These are phyloP conservation scores for Forbesichthys agassizii DNA, from an alignment of 2,113 vertebrate genomes.

Conservation along the genomic window DNA sequence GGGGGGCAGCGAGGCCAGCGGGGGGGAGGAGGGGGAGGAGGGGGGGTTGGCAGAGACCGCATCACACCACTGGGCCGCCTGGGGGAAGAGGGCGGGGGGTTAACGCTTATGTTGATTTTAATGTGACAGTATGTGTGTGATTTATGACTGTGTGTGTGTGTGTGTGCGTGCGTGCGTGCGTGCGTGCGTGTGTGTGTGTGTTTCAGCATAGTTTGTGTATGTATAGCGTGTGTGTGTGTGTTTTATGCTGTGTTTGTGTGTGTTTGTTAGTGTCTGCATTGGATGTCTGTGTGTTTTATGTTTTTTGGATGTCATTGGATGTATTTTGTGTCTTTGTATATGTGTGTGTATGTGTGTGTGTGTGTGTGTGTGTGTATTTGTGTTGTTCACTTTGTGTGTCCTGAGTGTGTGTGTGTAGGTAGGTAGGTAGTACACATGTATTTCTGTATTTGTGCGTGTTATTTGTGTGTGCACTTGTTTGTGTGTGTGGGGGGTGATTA, in stretches of 20 bases:
- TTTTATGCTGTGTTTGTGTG: no score
- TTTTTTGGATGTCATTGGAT: background rate
- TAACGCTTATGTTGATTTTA: no score
- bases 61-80: conserved; percentile 83
- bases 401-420: background rate
- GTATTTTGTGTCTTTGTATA: background rate
- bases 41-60: conserved; percentile 71
- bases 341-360: background rate
- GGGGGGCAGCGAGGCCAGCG: conserved; percentile 73
- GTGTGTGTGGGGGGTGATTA: background rate
- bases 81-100: background rate
- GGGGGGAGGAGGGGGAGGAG: conserved; percentile 54
- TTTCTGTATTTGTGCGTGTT: background rate
- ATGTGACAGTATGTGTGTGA: no score
- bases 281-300: no score
- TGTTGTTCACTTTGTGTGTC: background rate
- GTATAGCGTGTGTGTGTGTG: no score
- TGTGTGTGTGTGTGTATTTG: conserved; percentile 1
- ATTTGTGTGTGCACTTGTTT: background rate
- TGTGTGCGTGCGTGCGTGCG: no score
- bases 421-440: background rate
- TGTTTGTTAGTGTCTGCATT: no score
- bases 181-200: no score
- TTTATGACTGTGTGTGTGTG: no score
- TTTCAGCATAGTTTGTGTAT: no score